Percentiles rank a stretch among this genome's conserved stretches.
Conservation (phyloP, 2,797 vertebrate genomes). For the Discoglossus pictus region DNA sequence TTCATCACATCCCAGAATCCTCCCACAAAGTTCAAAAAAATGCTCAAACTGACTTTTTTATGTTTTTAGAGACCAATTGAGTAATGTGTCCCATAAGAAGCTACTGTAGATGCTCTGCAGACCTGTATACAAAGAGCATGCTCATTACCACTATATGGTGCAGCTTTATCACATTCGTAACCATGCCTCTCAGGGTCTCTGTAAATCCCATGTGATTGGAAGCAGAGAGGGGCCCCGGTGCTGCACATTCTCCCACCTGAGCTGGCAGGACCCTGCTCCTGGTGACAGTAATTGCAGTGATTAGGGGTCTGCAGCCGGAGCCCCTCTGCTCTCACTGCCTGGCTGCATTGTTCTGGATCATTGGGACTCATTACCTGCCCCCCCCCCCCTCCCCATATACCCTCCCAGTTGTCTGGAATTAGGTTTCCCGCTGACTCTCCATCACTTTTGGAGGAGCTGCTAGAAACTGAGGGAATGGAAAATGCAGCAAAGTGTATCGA, state of each 20-base stretch:
- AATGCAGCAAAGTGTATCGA: neutral
- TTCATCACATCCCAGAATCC: too few relatives aligned
- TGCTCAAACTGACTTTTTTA: too few relatives aligned
- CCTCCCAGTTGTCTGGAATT: neutral
- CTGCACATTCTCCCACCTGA: neutral
- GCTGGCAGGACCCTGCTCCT: neutral
- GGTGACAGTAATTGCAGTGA: conserved; percentile 7
- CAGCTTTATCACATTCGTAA: too few relatives aligned
- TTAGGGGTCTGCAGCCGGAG: neutral
- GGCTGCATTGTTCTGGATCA: conserved; percentile 23
- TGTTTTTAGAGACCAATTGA: too few relatives aligned
- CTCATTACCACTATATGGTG: too few relatives aligned
- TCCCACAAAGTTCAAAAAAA: too few relatives aligned
- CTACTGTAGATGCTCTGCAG: too few relatives aligned
- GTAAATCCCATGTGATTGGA: too few relatives aligned
- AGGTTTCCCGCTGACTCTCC: conserved; percentile 7
- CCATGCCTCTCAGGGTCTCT: too few relatives aligned
- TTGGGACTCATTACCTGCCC: conserved; percentile 7
- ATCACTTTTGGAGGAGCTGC: conserved; percentile 9
- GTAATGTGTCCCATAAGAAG: too few relatives aligned
- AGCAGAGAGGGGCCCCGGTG: too few relatives aligned
- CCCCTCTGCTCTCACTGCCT: neutral
- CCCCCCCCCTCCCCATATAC: neutral
- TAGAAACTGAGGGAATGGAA: conserved; percentile 16
- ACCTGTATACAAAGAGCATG: too few relatives aligned